Conservation (phyloP, 1,140 invertebrate genomes). For the Eubasilissa regina region DNA sequence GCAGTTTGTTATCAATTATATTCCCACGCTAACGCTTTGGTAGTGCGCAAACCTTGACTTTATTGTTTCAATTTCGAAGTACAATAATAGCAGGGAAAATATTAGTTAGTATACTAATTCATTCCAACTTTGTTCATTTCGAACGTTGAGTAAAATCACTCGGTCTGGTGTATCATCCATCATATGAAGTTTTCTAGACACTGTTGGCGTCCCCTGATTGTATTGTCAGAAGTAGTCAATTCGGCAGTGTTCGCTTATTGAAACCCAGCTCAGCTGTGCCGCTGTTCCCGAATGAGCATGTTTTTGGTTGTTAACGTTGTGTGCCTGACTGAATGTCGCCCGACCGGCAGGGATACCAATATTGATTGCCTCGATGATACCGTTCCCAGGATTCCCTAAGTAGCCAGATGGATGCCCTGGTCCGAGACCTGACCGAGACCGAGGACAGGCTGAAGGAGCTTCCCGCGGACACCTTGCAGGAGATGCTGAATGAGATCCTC, state of each 20-base stretch:
- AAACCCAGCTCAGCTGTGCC: not conserved
- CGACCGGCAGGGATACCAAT: constrained; percentile 1
- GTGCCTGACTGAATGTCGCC: not conserved
- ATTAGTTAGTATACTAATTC: too few species aligned
- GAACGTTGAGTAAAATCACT: too few species aligned
- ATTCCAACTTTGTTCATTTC: too few species aligned
- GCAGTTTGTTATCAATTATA: not conserved
- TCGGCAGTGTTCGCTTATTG: not conserved
- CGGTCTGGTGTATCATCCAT: too few species aligned
- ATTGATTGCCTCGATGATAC: constrained; percentile 52
- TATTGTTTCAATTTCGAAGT: too few species aligned
- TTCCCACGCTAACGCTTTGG: too few species aligned
- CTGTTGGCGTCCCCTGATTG: too few species aligned
- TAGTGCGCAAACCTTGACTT: too few species aligned
- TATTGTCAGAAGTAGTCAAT: too few species aligned
- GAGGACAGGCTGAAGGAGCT: constrained; percentile 78
- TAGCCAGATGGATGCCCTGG: constrained; percentile 78
- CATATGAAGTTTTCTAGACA: too few species aligned
- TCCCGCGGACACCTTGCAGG: constrained; percentile 79
- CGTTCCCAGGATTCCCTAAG: constrained; percentile 78
- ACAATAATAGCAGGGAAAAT: too few species aligned
- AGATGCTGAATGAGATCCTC: constrained; percentile 79
- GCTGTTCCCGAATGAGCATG: constrained; percentile 34
- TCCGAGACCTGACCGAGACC: constrained; percentile 76
- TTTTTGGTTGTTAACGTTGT: constrained; percentile 38